Conservation (phyloP, 2,113 vertebrate genomes). For the Micromys minutus region DNA sequence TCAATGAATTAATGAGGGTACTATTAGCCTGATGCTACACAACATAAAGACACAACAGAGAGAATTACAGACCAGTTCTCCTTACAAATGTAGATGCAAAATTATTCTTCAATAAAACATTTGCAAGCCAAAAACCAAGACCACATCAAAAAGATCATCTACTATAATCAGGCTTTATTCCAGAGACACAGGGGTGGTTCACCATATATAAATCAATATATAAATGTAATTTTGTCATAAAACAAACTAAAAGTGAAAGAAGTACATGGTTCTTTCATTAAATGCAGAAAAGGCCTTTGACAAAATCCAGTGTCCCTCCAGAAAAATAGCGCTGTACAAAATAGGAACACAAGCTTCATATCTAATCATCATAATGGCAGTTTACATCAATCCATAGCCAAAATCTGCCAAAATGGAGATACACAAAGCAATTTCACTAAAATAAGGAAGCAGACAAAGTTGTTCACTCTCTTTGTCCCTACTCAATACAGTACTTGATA, state of each 20-base stretch:
- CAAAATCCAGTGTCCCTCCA: background rate
- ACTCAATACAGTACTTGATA: background rate
- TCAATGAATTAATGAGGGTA: background rate
- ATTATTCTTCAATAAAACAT: background rate
- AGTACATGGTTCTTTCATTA: background rate
- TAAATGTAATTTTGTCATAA: background rate
- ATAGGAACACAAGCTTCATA: background rate
- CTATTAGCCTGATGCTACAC: background rate
- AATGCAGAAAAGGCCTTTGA: background rate
- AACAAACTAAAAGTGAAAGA: background rate
- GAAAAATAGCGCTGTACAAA: background rate
- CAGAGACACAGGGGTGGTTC: background rate
- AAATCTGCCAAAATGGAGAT: background rate
- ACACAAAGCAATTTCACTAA: background rate
- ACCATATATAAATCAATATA: background rate
- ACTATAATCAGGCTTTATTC: background rate
- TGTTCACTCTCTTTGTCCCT: background rate
- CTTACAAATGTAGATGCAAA: background rate
- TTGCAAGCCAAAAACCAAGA: background rate
- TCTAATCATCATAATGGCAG: background rate
- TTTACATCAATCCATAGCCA: background rate
- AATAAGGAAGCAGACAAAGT: background rate
- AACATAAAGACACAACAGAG: background rate
- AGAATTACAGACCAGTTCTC: background rate
- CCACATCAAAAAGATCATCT: background rate